Percentiles rank a stretch among this genome's conserved stretches.
phyloP scores from a whole-genome alignment of 2,797 vertebrate species.

The Hippoglossus hippoglossus region DNA sequence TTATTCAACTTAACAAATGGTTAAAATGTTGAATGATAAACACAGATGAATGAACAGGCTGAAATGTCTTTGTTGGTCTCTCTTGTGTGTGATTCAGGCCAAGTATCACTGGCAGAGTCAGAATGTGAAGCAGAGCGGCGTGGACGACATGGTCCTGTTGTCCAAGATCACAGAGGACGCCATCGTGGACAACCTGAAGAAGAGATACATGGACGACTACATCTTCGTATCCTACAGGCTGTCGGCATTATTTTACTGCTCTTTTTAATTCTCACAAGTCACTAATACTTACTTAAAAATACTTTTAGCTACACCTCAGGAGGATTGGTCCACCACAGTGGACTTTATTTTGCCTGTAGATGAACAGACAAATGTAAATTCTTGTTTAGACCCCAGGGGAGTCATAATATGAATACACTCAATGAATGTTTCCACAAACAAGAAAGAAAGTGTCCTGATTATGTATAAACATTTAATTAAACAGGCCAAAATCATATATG shows the following conservation, averaged over 20 bases:
- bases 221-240: constrained; percentile 93
- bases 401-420: not conserved
- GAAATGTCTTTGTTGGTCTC: too few relatives aligned
- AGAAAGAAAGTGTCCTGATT: too few relatives aligned
- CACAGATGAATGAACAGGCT: too few relatives aligned
- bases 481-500: constrained; percentile 40
- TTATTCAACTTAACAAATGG: too few relatives aligned
- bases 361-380: not conserved
- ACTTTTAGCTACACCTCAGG: not conserved
- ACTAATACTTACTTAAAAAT: too few relatives aligned
- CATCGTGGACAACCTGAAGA: constrained; percentile 96
- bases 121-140: constrained; percentile 97
- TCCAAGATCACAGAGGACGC: constrained; percentile 95
- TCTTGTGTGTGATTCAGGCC: constrained; percentile 75
- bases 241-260: not conserved
- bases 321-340: not conserved
- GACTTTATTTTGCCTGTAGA: not conserved
- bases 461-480: too few relatives aligned
- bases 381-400: not conserved
- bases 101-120: constrained; percentile 99
- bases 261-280: not conserved
- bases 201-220: constrained; percentile 96
- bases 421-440: too few relatives aligned
- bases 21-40: too few relatives aligned
- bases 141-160: constrained; percentile 98